These are phyloP conservation scores for Lutjanus campechanus DNA, from an alignment of 2,797 vertebrate species.

Conservation along the genomic window DNA sequence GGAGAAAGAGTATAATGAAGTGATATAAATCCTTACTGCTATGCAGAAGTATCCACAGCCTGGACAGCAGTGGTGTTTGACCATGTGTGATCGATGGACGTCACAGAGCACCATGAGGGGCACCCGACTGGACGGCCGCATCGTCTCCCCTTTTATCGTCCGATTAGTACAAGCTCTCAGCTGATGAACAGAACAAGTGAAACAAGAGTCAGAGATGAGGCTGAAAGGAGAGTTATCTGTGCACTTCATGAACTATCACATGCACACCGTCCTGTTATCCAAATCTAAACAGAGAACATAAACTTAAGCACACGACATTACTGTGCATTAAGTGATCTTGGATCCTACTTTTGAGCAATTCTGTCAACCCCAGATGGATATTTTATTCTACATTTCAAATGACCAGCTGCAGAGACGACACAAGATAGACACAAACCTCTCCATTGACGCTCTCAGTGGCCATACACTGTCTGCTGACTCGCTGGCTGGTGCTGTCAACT, in stretches of 20 bases:
- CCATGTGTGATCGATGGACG: slow-evolving; percentile 92
- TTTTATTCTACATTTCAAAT: background rate
- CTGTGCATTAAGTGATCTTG: too few relatives aligned
- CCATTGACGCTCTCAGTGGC: slow-evolving; percentile 93
- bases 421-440: slow-evolving; percentile 84
- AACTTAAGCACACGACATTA: background rate
- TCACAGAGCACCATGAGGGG: slow-evolving; percentile 94
- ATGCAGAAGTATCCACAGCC: slow-evolving; percentile 96
- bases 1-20: background rate
- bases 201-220: background rate
- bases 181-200: slow-evolving; percentile 70
- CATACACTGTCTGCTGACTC: slow-evolving; percentile 90
- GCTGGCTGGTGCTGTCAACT: slow-evolving; percentile 87
- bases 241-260: background rate
- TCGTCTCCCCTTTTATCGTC: slow-evolving; percentile 92
- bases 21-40: slow-evolving; percentile 79
- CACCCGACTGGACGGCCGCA: slow-evolving; percentile 93
- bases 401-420: background rate
- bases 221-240: background rate
- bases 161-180: slow-evolving; percentile 88
- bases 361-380: too few relatives aligned
- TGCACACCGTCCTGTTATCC: background rate
- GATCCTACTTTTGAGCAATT: too few relatives aligned
- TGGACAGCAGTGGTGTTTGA: slow-evolving; percentile 95
- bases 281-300: background rate